Base-by-base conservation (phyloP, 2,888 invertebrate species). In the Unio pictorum region DNA sequence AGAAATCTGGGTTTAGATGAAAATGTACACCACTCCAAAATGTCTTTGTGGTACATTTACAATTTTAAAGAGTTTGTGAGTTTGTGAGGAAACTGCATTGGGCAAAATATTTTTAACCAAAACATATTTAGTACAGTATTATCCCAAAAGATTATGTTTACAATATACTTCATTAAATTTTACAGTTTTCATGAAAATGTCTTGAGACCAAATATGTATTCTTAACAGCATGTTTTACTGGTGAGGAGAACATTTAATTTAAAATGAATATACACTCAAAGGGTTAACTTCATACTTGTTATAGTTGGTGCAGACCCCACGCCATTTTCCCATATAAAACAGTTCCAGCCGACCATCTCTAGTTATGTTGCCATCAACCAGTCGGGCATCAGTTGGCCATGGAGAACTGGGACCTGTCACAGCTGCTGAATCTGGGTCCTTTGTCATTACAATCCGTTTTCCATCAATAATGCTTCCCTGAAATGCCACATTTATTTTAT, bases 301-400 rank as follows among this genome's bases (percentile, higher is more conserved):
- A 5, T 97, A 96, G 90, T 98, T 98, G 8, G 98, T 97, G 91
- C 99, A 99, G 11, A 99, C 95, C 45, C 97, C 96, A 89, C 98
- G 93, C 99, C 99, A 99, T 88, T 94, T 93, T 68, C 94, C 95
- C 75, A 94, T 93, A 90, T 97, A 95, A 79, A 93, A 92, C 0
- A 98, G 91, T 90, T 99, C 97, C 26, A 99, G 92, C 81, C 98
- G 93, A 18, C 99, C 99, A 79, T 95, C 94, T 75, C 95, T 91
- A 57, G 97, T 95, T 11, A 95, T 94, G 30, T 97, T 95, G 1
- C 99, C 99, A 89, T 99, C 98, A 2, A 98, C 96, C 64, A 99
- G 92, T 11, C 99, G 93, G 73, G 97, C 86, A 73, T 87, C 86
- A 23, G 68, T 68, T 11, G 87, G 85, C 85, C 87, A 89, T 26